Percentiles rank a stretch among this genome's conserved stretches.
Evolutionary conservation across 1,140 invertebrate genomes (phyloP).

Genomic region (Copidosoma floridanum): DNA sequence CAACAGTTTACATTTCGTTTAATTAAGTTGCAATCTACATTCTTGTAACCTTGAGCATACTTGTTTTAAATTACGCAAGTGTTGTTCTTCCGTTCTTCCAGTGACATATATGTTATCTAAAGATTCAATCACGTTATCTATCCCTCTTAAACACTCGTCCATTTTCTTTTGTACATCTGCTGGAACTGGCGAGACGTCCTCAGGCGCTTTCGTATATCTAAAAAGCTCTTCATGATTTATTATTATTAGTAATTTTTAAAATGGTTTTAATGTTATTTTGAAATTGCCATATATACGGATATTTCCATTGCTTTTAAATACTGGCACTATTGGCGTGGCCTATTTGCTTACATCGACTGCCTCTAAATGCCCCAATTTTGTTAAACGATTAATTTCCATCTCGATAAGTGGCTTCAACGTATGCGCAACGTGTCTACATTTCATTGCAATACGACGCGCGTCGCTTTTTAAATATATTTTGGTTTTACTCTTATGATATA

Average conservation of each 20-base stretch:
- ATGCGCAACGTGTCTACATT: slow-evolving; percentile 19
- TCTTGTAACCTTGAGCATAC: slow-evolving; percentile 13
- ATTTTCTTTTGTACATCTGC: neutral
- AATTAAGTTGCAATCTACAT: slow-evolving; percentile 16
- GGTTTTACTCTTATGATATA: neutral
- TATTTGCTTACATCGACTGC: slow-evolving; percentile 39
- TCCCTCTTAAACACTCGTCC: no score
- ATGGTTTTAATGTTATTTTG: neutral
- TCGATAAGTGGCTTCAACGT: slow-evolving; percentile 16
- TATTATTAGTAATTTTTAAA: slow-evolving; percentile 24
- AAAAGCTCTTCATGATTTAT: neutral
- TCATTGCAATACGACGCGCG: neutral
- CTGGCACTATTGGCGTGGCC: slow-evolving; percentile 50
- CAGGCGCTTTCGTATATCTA: neutral
- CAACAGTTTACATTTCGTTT: slow-evolving; percentile 33
- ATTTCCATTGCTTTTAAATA: slow-evolving; percentile 43
- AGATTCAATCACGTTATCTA: no score
- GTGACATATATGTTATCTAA: neutral
- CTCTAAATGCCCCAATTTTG: slow-evolving; percentile 17
- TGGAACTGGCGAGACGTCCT: neutral
- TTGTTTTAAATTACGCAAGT: neutral
- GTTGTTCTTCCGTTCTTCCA: neutral
- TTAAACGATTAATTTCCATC: slow-evolving; percentile 26
- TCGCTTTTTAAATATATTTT: neutral
- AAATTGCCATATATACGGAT: slow-evolving; percentile 33